Evolutionary conservation across 2,888 invertebrate genomes (phyloP).

Genomic region (Leptothorax acervorum): DNA sequence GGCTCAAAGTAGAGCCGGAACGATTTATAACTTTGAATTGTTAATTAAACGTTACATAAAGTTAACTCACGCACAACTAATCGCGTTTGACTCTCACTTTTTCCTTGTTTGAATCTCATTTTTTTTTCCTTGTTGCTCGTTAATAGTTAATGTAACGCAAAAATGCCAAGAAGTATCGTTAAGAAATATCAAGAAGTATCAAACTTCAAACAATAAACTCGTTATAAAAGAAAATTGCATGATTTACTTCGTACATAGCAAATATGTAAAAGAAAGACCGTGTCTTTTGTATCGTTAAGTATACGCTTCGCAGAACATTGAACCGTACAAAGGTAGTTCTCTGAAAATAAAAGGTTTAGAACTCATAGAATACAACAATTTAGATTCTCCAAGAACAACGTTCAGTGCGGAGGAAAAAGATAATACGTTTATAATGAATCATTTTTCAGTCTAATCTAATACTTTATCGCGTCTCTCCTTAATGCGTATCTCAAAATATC

Average conservation of each 20-base stretch:
- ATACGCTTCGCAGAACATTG: background rate
- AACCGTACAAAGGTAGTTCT: background rate
- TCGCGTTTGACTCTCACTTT: background rate
- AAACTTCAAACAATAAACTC: background rate
- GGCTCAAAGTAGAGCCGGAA: background rate
- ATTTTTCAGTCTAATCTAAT: constrained; percentile 25
- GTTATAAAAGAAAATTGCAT: background rate
- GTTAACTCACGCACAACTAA: background rate
- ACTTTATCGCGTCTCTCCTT: constrained; percentile 43
- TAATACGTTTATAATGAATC: constrained; percentile 24
- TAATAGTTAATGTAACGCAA: background rate
- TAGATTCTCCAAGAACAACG: background rate
- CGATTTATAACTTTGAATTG: background rate
- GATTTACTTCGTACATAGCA: background rate
- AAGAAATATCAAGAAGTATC: background rate
- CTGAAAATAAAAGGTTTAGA: background rate
- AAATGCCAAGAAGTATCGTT: background rate
- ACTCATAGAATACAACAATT: background rate
- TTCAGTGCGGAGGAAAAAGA: background rate
- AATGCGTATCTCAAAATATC: constrained; percentile 49
- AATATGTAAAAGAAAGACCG: background rate
- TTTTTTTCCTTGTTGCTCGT: background rate
- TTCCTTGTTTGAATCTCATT: background rate
- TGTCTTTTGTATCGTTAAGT: background rate
- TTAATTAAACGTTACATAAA: background rate